Evolutionary conservation across 1,140 invertebrate genomes (phyloP), one percentile per base, ranked within the genome.

Genomic region (Drosophila tristis): DNA sequence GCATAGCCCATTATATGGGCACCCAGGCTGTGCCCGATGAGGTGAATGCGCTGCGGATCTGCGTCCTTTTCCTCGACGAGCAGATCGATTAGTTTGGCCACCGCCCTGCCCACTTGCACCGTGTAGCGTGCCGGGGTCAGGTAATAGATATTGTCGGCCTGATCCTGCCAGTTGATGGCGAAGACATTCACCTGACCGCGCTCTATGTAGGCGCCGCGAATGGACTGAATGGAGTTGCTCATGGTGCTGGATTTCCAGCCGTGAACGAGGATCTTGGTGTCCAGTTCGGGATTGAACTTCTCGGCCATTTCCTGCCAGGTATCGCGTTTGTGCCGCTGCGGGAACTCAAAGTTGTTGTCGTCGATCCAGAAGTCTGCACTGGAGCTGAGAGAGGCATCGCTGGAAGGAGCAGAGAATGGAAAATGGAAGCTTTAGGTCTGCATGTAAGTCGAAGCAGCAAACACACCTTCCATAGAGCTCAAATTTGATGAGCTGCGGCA

Each of bases 1-100:
- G 96, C 95, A 89, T 97, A 97, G 13, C 97, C 97, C 75, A 96
- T 96, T 9, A 98, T 95, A 54, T 98, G 97, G 0, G 97, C 96
- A 11, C 98, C 98, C 35, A 98, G 93, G 80, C 97, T 98, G 92
- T 98, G 97, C 0, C 97, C 96, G 48, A 96, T 94, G 43, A 96
- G 92, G 91, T 96, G 95, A 23, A 96, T 92, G 23, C 93, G 86
- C 63, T 93, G 81, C 0, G 93, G 91, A 71, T 93, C 85, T 1
- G 94, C 67, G 4, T 92, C 92, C 68, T 94, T 94, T 20, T 93
- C 90, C 47, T 91, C 81, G 1, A 93, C 91, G 56, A 96, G 80
- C 4, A 93, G 93, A 77, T 95, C 93, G 3, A 96, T 93, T 45
- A 96, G 92, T 61, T 93, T 93, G 0, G 94, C 95, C 15, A 94